These are phyloP conservation scores for Rhogogaster chlorosoma DNA, from an alignment of 2,888 invertebrate species.

Conservation along the genomic window DNA sequence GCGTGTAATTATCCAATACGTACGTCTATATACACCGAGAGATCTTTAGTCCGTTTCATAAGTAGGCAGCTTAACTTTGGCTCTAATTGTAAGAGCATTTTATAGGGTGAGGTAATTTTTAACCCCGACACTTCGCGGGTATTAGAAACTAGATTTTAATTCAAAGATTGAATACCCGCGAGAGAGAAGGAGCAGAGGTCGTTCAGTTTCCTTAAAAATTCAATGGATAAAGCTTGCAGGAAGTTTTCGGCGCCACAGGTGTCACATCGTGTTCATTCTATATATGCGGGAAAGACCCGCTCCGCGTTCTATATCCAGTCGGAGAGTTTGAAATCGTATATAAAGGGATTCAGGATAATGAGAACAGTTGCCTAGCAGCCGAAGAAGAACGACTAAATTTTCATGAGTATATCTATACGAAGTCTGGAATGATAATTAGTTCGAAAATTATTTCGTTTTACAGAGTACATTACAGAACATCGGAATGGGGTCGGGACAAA, in stretches of 20 bases:
- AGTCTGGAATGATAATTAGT: background rate
- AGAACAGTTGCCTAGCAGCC: background rate
- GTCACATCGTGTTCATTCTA: background rate
- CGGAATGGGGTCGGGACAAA: background rate
- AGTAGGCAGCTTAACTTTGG: background rate
- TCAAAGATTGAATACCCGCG: background rate
- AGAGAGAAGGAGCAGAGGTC: background rate
- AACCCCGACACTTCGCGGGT: background rate
- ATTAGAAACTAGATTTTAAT: background rate
- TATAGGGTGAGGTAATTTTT: background rate
- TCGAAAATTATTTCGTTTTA: background rate
- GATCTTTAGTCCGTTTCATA: background rate
- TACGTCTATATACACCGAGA: background rate
- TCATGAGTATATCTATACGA: background rate
- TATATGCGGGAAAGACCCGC: background rate
- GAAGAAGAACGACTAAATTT: background rate
- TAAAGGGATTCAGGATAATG: background rate
- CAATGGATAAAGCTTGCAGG: background rate
- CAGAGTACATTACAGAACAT: background rate
- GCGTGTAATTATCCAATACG: background rate
- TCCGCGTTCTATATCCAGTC: background rate
- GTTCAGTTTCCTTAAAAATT: background rate
- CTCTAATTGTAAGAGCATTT: background rate
- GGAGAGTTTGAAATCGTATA: background rate
- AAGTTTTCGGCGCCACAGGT: slow-evolving; percentile 32